These are phyloP conservation scores for Propithecus deckenii DNA, from an alignment of 2,797 vertebrate genomes.

Conservation along the genomic window DNA sequence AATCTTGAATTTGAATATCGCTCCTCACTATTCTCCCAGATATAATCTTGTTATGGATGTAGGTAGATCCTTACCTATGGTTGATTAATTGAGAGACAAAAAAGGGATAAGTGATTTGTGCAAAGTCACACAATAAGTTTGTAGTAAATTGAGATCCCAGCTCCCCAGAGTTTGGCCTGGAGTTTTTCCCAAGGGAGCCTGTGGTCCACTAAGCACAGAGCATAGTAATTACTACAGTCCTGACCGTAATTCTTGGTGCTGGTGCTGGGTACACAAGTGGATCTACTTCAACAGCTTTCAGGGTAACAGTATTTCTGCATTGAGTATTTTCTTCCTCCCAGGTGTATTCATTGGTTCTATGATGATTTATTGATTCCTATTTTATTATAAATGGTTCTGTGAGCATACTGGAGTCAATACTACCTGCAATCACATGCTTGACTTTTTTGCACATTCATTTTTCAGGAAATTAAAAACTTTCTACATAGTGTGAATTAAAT, in stretches of 20 bases:
- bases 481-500: constrained; percentile 16
- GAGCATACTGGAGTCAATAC: not conserved
- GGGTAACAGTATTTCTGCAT: not conserved
- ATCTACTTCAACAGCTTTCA: not conserved
- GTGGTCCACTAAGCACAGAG: not conserved
- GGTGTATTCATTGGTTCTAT: not conserved
- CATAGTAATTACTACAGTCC: not conserved
- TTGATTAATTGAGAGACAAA: not conserved
- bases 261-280: no score
- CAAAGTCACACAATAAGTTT: not conserved
- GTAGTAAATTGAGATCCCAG: not conserved
- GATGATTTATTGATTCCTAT: constrained; percentile 49
- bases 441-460: no score
- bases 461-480: no score
- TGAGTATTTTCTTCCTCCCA: not conserved
- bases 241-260: not conserved
- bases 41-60: not conserved
- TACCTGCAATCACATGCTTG: no score
- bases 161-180: not conserved
- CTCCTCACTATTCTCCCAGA: not conserved
- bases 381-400: constrained; percentile 58
- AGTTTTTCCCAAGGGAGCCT: not conserved
- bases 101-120: not conserved
- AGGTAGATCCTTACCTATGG: not conserved
- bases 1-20: not conserved